Base-by-base conservation (phyloP, 2,888 invertebrate species). In the Zeuzera pyrina region DNA sequence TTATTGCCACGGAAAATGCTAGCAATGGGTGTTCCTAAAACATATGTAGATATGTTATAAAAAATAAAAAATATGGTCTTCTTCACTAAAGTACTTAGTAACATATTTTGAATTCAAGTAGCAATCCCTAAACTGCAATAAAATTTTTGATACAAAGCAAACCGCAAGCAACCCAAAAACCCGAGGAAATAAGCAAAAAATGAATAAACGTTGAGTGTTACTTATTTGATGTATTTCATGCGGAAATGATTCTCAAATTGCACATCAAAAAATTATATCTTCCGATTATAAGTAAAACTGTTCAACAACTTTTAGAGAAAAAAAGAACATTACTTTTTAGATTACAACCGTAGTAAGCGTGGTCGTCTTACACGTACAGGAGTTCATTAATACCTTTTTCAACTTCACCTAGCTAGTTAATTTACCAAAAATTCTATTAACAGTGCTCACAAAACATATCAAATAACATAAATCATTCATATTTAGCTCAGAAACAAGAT, bases 241-340 rank as follows among this genome's bases (percentile, higher is more conserved):
- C 79, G 81, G 81, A 81, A 78, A 74, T 71, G 61, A 65, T 63
- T 76, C 79, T 81, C 79, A 74, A 77, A 78, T 81, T 81, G 78
- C 81, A 74, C 63, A 67, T 62, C 56, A 48, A 52, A 61, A 53
- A 59, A 57, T 52, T 62, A 43, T 47, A 52, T 60, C 68, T 74
- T 74, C 71, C 71, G 73, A 73, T 70, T 67, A 54, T 56, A 36
- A 49, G n/a, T n/a, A n/a, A n/a, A n/a, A n/a, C n/a, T n/a, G n/a
- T n/a, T n/a, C n/a, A n/a, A n/a, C n/a, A n/a, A n/a, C n/a, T n/a
- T n/a, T n/a, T n/a, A n/a, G n/a, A n/a, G n/a, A n/a, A n/a, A n/a
- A n/a, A n/a, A n/a, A n/a, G n/a, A n/a, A n/a, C n/a, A n/a, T n/a
- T n/a, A n/a, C n/a, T n/a, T n/a, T n/a, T n/a, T n/a, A n/a, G n/a